Conservation (phyloP, 2,888 invertebrate species). For the Drosophila aldrichi region DNA sequence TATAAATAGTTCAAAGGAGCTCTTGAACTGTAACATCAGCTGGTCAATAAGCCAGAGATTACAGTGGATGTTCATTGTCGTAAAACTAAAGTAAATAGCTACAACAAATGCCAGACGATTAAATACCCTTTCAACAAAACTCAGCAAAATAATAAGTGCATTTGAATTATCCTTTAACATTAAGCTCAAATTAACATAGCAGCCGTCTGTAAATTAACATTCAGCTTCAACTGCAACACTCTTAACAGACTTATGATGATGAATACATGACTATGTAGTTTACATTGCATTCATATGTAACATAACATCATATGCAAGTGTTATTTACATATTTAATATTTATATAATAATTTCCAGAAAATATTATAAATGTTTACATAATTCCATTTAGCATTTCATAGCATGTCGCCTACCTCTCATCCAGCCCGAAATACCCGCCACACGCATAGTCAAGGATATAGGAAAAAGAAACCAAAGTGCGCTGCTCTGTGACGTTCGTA, state of each 20-base stretch:
- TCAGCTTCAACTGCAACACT: background rate
- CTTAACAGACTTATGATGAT: background rate
- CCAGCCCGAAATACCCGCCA: background rate
- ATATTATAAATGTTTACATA: background rate
- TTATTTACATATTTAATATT: background rate
- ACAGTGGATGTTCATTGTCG: constrained; percentile 43
- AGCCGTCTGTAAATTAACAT: background rate
- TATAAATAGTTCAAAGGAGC: constrained; percentile 51
- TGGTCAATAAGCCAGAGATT: constrained; percentile 67
- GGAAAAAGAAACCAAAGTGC: constrained; percentile 54
- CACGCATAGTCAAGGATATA: constrained; percentile 10
- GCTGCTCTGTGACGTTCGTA: constrained; percentile 57
- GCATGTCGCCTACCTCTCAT: background rate
- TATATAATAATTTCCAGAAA: no score
- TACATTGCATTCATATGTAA: background rate
- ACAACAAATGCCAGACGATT: background rate
- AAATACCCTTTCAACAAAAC: constrained; percentile 22
- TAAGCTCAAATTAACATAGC: no score
- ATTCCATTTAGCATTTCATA: background rate
- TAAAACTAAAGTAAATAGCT: constrained; percentile 15
- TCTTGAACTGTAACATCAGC: constrained; percentile 36
- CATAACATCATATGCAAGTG: background rate
- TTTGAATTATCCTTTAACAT: background rate
- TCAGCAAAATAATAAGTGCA: no score
- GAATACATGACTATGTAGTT: background rate